Conservation (phyloP, 2,888 invertebrate species). For the Brenthis ino region DNA sequence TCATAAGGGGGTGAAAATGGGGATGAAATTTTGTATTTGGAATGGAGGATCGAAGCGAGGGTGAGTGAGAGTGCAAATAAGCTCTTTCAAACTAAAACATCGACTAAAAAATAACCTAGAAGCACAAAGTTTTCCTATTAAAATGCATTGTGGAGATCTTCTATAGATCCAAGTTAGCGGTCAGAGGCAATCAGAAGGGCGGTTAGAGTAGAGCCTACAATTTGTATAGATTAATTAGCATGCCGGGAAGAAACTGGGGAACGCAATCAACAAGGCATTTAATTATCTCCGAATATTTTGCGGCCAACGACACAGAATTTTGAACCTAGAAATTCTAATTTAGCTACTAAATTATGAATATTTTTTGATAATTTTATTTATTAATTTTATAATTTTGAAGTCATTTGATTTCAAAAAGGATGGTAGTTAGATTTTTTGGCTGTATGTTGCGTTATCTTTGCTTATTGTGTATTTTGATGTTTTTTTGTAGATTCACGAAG, state of each 20-base stretch:
- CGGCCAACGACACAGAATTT: constrained; percentile 10
- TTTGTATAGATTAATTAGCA: constrained; percentile 70
- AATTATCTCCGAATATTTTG: constrained; percentile 37
- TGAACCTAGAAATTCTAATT: constrained; percentile 8
- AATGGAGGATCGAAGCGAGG: too few species aligned
- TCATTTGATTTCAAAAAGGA: too few species aligned
- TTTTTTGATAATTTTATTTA: background rate
- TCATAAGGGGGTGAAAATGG: too few species aligned
- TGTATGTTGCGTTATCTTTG: too few species aligned
- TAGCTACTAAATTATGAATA: constrained; percentile 10
- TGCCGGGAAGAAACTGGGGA: constrained; percentile 36
- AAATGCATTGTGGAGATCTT: constrained; percentile 17
- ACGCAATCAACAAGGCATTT: constrained; percentile 44
- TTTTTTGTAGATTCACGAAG: too few species aligned
- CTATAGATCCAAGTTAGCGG: constrained; percentile 44
- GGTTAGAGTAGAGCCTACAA: constrained; percentile 52
- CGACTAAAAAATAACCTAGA: constrained; percentile 5
- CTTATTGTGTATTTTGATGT: too few species aligned
- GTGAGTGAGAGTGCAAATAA: too few species aligned
- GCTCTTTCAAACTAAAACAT: too few species aligned
- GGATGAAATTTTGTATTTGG: too few species aligned
- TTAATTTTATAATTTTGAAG: background rate
- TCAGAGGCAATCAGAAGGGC: constrained; percentile 62
- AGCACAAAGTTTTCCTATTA: constrained; percentile 22
- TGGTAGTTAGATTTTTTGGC: too few species aligned